Conservation (phyloP, 2,797 vertebrate species). For the Falco biarmicus region DNA sequence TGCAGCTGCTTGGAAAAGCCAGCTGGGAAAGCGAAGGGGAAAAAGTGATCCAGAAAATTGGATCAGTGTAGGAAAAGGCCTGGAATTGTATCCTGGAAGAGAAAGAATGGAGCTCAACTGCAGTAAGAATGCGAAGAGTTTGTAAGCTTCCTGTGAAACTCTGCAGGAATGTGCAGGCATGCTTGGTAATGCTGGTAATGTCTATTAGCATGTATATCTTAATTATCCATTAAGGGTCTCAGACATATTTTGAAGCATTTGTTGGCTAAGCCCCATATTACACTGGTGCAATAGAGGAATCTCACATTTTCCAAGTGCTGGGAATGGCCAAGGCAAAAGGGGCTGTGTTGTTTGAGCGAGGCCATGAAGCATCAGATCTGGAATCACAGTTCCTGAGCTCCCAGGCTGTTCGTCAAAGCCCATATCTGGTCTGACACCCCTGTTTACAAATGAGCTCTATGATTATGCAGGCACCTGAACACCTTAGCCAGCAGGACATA, state of each 20-base stretch:
- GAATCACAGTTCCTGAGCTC: fast-evolving
- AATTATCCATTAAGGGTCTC: neutral
- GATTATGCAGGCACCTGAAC: neutral
- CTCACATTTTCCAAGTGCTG: neutral
- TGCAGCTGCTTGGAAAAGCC: neutral
- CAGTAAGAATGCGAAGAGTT: neutral
- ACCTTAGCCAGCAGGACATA: neutral
- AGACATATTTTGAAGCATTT: neutral
- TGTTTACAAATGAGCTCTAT: neutral
- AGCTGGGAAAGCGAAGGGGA: neutral
- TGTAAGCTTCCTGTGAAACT: neutral
- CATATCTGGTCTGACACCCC: neutral
- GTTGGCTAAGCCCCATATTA: neutral
- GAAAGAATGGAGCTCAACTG: neutral
- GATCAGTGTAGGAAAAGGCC: neutral
- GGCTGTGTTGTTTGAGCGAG: fast-evolving
- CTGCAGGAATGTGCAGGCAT: fast-evolving
- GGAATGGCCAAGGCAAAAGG: neutral
- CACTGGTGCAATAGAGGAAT: too few species aligned
- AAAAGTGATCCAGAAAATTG: neutral
- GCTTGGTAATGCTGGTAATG: neutral
- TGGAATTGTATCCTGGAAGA: neutral
- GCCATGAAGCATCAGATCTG: neutral
- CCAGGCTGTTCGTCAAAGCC: neutral
- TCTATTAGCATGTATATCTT: neutral